Evolutionary conservation across 37 sponge, comb jelly and placozoan genomes (phyloP).

Genomic region (Diacarnus erythraeanus): DNA sequence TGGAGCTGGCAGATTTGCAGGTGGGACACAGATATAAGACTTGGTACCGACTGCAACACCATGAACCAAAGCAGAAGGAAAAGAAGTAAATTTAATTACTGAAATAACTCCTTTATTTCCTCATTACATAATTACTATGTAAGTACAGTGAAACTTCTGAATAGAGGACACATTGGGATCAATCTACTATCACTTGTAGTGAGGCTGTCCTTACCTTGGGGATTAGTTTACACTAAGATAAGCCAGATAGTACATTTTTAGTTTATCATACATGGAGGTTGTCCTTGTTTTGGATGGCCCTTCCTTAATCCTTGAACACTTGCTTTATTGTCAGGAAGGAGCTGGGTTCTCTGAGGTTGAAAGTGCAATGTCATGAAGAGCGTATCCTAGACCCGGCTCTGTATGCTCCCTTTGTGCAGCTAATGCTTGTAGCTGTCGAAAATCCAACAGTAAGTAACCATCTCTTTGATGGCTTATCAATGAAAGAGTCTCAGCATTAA

Average conservation of each 20-base stretch:
- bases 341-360: slow-evolving; percentile 82
- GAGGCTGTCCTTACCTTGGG: too few species aligned
- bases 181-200: too few species aligned
- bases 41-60: slow-evolving; percentile 74
- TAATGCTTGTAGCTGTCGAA: slow-evolving; percentile 74
- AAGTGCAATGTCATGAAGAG: slow-evolving; percentile 75
- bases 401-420: slow-evolving; percentile 67
- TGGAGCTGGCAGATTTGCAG: slow-evolving; percentile 67
- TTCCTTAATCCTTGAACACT: neutral
- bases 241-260: too few species aligned
- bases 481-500: neutral
- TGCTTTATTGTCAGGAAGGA: slow-evolving; percentile 48
- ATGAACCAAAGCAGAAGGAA: slow-evolving; percentile 50
- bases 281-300: too few species aligned
- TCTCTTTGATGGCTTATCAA: too few species aligned
- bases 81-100: slow-evolving; percentile 52
- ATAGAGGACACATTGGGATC: too few species aligned
- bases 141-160: too few species aligned
- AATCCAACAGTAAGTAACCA: slow-evolving; percentile 1
- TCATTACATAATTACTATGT: neutral
- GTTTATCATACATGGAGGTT: too few species aligned
- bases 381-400: slow-evolving; percentile 61
- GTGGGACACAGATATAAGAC: slow-evolving; percentile 71
- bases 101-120: neutral
- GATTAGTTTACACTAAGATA: too few species aligned